Evolutionary conservation across 2,888 invertebrate genomes (phyloP).

Genomic region (Leucania comma): DNA sequence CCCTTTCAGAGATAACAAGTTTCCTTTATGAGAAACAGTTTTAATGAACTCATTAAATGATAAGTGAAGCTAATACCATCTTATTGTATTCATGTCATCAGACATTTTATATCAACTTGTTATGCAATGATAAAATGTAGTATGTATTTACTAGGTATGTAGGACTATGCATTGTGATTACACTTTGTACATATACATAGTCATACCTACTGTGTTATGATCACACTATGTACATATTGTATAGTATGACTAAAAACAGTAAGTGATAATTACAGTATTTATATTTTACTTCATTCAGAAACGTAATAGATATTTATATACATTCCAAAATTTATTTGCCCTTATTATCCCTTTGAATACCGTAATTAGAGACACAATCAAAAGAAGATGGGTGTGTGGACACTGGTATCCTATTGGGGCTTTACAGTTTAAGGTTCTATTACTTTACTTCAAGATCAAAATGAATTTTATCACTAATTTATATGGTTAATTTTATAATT

Average conservation of each 20-base stretch:
- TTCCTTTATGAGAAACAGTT: slow-evolving; percentile 1
- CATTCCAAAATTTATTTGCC: neutral
- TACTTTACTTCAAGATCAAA: neutral
- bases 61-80: neutral
- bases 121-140: neutral
- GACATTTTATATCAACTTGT: slow-evolving; percentile 6
- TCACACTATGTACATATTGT: no score
- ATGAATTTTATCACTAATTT: neutral
- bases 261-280: no score
- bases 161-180: neutral
- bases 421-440: no score
- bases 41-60: slow-evolving; percentile 1
- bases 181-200: neutral
- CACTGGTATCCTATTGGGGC: no score
- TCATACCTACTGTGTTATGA: neutral
- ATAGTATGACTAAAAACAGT: no score
- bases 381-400: no score
- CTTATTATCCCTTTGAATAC: no score
- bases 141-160: neutral
- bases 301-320: no score
- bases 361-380: no score
- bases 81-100: neutral
- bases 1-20: slow-evolving; percentile 4
- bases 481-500: neutral
- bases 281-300: neutral